Percentiles rank a stretch among this genome's conserved stretches.
Conservation (phyloP, 2,797 vertebrate genomes). For the Amphiprion clarkii region DNA sequence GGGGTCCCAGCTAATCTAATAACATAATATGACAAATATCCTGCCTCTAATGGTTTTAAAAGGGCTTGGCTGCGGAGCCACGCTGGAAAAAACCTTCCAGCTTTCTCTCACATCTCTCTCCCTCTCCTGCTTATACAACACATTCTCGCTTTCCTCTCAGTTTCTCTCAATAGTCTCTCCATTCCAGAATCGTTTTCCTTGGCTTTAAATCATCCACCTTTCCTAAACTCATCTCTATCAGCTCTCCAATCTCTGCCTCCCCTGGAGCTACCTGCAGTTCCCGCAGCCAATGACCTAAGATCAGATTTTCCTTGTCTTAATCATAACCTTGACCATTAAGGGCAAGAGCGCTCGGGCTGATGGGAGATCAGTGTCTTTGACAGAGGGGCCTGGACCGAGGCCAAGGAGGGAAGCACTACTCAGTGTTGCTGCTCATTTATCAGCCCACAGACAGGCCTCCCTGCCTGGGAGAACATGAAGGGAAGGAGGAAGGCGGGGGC, state of each 20-base stretch:
- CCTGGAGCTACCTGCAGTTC: constrained; percentile 43
- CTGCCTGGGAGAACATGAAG: constrained; percentile 70
- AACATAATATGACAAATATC: constrained; percentile 89
- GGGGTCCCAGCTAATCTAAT: constrained; percentile 87
- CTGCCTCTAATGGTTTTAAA: constrained; percentile 85
- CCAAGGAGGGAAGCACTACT: constrained; percentile 66
- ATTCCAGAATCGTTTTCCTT: constrained; percentile 37
- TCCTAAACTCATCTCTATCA: constrained; percentile 55
- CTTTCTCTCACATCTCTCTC: constrained; percentile 43
- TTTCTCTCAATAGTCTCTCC: constrained; percentile 29
- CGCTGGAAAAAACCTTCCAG: constrained; percentile 52
- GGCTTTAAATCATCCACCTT: constrained; percentile 46
- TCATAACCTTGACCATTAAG: constrained; percentile 74
- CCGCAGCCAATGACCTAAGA: constrained; percentile 57
- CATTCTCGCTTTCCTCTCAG: constrained; percentile 27
- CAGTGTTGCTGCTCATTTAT: constrained; percentile 73
- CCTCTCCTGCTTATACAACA: constrained; percentile 53
- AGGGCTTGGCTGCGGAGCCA: constrained; percentile 70
- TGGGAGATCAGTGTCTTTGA: constrained; percentile 74
- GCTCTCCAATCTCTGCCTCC: constrained; percentile 40
- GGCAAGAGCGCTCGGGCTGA: constrained; percentile 56
- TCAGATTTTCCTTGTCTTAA: constrained; percentile 72
- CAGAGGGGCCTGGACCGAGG: constrained; percentile 69
- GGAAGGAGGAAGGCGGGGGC: constrained; percentile 53
- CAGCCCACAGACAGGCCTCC: constrained; percentile 75